Evolutionary conservation across 2,797 vertebrate species (phyloP), one percentile per base, ranked within the genome.

Genomic region (Darevskia mixta): DNA sequence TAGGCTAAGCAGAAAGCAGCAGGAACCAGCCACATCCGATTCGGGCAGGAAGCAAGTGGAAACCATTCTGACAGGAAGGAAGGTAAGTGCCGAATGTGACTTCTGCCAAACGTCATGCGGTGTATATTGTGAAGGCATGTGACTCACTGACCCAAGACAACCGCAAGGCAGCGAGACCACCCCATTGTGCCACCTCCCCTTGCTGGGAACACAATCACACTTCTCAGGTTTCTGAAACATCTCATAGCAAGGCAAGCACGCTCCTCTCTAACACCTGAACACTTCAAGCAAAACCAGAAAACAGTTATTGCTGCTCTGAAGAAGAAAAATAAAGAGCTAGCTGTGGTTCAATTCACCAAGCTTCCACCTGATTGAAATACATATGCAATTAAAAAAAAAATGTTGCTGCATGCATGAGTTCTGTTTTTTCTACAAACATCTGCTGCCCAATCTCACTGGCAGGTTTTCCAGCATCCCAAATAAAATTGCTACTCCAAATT

Each of bases 1-100:
- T 97, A 97, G 97, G 97, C 96, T 97, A 97, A 95, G 88, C 92
- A 84, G 92, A 94, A 95, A 92, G 93, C 95, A 95, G 95, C 93
- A 93, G 86, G 93, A 94, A 8, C 92, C 91, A 91, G 96, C 96
- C 96, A 96, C 96, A 97, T 97, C 93, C 92, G 87, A 96, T 90
- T 92, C 85, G 92, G 88, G 92, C 93, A 97, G 96, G 97, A 97
- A 96, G 93, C 89, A 93, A 92, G 83, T 90, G 93, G 93, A 92
- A 95, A 93, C 84, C 92, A 79, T 89, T 92, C 89, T 95, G 86
- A 93, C 94, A 92, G 83, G 97, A 97, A 97, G 91, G 87, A 94
- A 96, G 94, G 92, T 88, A 90, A 91, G 93, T 83, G 91, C 79
- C n/a, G 75, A 41, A 75, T 45, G 61, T 86, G 94, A 92, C 79